Conservation (phyloP, 2,797 vertebrate genomes). For the Pangasius mekongensis region DNA sequence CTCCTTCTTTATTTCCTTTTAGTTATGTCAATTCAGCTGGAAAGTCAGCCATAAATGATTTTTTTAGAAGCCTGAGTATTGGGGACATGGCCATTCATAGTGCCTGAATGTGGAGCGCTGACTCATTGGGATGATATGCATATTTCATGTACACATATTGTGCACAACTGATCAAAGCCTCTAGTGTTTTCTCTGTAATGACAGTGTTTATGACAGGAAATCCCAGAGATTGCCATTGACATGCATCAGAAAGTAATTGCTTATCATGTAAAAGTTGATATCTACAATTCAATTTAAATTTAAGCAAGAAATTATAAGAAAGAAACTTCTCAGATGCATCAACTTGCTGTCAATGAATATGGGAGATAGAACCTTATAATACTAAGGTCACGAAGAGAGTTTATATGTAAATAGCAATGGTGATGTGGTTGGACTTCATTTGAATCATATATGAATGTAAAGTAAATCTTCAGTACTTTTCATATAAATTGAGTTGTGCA, state of each 20-base stretch:
- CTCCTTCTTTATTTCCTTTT: constrained; percentile 75
- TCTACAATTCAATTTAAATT: background rate
- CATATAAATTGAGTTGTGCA: no score
- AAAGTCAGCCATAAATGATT: constrained; percentile 78
- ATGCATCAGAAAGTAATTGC: background rate
- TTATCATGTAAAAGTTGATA: background rate
- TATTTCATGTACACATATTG: constrained; percentile 69
- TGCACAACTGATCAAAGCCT: constrained; percentile 74
- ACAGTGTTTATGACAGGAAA: background rate
- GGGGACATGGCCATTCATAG: constrained; percentile 65
- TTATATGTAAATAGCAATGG: background rate
- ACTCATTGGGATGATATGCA: constrained; percentile 65
- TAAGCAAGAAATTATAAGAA: background rate
- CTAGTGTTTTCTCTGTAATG: constrained; percentile 40
- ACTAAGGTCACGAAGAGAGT: background rate
- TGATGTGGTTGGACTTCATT: background rate
- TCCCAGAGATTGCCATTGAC: background rate
- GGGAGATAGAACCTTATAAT: background rate
- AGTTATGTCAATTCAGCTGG: constrained; percentile 78
- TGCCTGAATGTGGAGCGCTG: constrained; percentile 59
- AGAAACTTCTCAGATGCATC: background rate
- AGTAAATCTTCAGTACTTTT: background rate
- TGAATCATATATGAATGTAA: background rate
- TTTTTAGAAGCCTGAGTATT: constrained; percentile 66
- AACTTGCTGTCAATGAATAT: background rate